These are phyloP conservation scores for Xenotilapia caudafasciata DNA, from an alignment of 2,113 vertebrate genomes.

Conservation along the genomic window DNA sequence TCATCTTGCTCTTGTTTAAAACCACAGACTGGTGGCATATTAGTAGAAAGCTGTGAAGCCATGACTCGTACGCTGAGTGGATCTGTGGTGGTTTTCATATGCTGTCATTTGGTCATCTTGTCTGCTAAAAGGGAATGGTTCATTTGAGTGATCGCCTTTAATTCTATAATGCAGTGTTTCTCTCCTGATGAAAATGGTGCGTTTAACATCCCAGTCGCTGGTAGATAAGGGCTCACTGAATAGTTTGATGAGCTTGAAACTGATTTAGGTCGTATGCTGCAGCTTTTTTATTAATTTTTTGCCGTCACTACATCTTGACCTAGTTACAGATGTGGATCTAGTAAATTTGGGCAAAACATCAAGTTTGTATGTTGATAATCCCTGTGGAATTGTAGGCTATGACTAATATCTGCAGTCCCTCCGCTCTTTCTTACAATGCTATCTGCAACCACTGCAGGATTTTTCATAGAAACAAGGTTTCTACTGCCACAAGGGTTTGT, in stretches of 20 bases:
- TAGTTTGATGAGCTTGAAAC: background rate
- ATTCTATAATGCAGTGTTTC: background rate
- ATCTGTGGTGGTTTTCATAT: background rate
- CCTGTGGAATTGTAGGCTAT: background rate
- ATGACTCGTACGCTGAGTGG: background rate
- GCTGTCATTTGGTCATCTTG: background rate
- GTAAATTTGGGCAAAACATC: background rate
- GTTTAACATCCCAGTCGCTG: fast-evolving
- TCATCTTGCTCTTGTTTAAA: background rate
- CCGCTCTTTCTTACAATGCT: background rate
- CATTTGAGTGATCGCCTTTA: background rate
- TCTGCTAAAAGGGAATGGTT: background rate
- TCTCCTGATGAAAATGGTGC: background rate
- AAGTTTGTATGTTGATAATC: background rate
- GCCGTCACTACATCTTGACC: background rate
- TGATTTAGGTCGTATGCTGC: background rate
- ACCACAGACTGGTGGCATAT: background rate
- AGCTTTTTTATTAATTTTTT: background rate
- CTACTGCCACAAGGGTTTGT: background rate
- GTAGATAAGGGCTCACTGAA: background rate
- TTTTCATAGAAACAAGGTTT: background rate
- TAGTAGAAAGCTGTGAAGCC: background rate
- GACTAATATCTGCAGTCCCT: background rate
- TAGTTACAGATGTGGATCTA: background rate
- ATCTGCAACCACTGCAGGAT: background rate